These are phyloP conservation scores for Cheilosia vernalis DNA, from an alignment of 2,888 invertebrate species.

Conservation along the genomic window DNA sequence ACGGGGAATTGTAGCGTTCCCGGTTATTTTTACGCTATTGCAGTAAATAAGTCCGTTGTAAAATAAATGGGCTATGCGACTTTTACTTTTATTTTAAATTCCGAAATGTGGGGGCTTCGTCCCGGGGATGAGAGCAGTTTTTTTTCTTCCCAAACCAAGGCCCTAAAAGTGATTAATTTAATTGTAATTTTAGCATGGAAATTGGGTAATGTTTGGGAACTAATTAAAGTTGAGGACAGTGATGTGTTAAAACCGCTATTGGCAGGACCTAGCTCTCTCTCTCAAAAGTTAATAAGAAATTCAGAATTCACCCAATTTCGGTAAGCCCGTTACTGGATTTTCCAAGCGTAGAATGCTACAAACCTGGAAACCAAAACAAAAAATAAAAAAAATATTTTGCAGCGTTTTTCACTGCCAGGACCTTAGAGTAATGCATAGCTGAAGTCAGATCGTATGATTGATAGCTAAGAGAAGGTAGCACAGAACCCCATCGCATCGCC, in stretches of 20 bases:
- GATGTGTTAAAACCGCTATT: not conserved
- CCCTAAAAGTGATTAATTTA: not conserved
- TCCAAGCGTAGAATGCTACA: too few relatives aligned
- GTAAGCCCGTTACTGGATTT: too few relatives aligned
- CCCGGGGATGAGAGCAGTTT: not conserved
- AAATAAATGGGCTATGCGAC: slow-evolving; percentile 64
- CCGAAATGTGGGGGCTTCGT: slow-evolving; percentile 46
- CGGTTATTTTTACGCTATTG: slow-evolving; percentile 16
- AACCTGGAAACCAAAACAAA: too few relatives aligned
- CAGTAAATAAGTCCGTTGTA: slow-evolving; percentile 47
- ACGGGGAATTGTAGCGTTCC: slow-evolving; percentile 1
- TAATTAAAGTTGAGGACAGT: not conserved
- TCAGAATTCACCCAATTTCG: too few relatives aligned
- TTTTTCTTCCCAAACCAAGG: not conserved
- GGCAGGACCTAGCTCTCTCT: too few relatives aligned
- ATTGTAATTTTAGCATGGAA: not conserved
- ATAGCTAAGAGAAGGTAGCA: too few relatives aligned
- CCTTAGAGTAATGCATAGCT: too few relatives aligned
- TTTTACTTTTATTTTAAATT: slow-evolving; percentile 70
- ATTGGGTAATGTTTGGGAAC: not conserved
- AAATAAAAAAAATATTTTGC: too few relatives aligned
- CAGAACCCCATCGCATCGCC: too few relatives aligned
- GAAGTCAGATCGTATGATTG: too few relatives aligned
- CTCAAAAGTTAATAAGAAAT: too few relatives aligned
- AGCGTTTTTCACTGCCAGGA: too few relatives aligned